Conservation (phyloP, 2,888 invertebrate species). For the Melipona bicolor region DNA sequence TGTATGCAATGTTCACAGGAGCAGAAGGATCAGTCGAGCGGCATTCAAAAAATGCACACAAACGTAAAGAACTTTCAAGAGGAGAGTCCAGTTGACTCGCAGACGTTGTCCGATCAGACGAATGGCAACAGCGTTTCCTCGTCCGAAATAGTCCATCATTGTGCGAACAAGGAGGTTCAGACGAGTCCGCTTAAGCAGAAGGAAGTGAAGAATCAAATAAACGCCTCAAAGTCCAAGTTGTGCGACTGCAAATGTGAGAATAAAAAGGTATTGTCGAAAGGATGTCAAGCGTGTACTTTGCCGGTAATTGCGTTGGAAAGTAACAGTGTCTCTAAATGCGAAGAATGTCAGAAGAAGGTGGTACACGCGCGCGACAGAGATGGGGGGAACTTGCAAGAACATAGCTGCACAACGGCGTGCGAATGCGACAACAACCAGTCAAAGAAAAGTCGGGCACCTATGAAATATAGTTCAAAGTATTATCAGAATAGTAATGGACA, state of each 20-base stretch:
- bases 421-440: conserved; percentile 39
- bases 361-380: conserved; percentile 18
- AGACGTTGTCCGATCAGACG: conserved; percentile 30
- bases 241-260: conserved; percentile 49
- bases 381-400: conserved; percentile 9
- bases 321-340: conserved; percentile 28
- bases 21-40: conserved; percentile 40
- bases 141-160: conserved; percentile 22
- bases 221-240: conserved; percentile 75
- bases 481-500: conserved; percentile 26
- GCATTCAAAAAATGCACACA: conserved; percentile 25
- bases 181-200: conserved; percentile 70
- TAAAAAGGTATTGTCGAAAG: conserved; percentile 13
- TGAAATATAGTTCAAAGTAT: conserved; percentile 32
- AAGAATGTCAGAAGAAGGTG: conserved; percentile 55
- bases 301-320: conserved; percentile 11
- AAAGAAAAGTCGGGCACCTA: conserved; percentile 16
- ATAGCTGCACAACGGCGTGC: conserved; percentile 26
- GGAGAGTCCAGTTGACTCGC: conserved; percentile 22
- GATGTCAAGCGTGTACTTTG: conserved; percentile 48
- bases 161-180: conserved; percentile 24
- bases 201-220: conserved; percentile 80
- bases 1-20: conserved; percentile 53
- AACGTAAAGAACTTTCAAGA: conserved; percentile 22
- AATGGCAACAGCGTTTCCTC: conserved; percentile 34